These are phyloP conservation scores for Microhierax caerulescens DNA, from an alignment of 2,797 vertebrate genomes.

Conservation along the genomic window DNA sequence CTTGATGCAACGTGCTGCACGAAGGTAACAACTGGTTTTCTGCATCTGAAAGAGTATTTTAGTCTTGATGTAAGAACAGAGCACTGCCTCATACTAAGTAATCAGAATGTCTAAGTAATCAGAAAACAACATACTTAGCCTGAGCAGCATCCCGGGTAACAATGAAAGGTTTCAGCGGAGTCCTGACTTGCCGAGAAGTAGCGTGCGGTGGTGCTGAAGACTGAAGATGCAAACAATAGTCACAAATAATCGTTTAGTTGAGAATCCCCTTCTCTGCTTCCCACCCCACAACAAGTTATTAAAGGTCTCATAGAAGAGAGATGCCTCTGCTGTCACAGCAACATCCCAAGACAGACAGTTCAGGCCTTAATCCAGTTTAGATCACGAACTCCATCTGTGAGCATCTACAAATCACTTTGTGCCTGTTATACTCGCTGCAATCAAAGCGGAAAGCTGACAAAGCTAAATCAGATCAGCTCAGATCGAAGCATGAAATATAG, in stretches of 20 bases:
- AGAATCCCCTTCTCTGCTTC: neutral
- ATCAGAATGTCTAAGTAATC: fast-evolving
- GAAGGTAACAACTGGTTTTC: neutral
- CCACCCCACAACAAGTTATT: neutral
- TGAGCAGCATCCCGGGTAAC: constrained; percentile 88
- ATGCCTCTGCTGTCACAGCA: neutral
- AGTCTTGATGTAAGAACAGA: neutral
- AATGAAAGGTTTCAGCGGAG: constrained; percentile 89
- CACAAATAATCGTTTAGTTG: neutral
- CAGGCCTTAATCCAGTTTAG: neutral
- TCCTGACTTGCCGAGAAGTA: constrained; percentile 57
- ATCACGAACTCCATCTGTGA: neutral
- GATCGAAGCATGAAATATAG: neutral
- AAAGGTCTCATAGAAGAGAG: neutral
- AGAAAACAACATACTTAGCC: constrained; percentile 78
- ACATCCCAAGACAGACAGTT: neutral
- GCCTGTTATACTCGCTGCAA: neutral
- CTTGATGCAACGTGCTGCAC: fast-evolving
- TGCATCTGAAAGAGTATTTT: neutral
- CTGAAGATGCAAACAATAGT: constrained; percentile 52
- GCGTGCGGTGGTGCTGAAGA: constrained; percentile 46
- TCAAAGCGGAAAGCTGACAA: neutral
- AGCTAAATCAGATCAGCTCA: neutral
- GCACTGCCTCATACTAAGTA: neutral
- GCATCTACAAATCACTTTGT: neutral